Evolutionary conservation across 2,888 invertebrate genomes (phyloP).

Genomic region (Matsumyia berberina): DNA sequence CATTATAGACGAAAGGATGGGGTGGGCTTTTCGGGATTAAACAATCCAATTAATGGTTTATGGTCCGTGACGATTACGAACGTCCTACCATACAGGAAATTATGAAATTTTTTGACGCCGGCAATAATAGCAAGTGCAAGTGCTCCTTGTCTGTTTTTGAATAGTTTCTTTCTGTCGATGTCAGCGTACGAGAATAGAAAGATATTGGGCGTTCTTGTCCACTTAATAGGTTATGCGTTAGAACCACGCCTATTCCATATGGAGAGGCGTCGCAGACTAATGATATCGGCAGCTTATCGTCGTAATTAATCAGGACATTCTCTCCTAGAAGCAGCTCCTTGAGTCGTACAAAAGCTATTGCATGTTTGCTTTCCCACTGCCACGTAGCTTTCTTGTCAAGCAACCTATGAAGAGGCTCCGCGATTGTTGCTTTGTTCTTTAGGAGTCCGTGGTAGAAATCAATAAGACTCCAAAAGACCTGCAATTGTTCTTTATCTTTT

Average conservation of each 20-base stretch:
- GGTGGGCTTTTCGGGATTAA: not conserved
- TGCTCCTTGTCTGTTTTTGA: conserved; percentile 12
- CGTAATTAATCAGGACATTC: conserved; percentile 1
- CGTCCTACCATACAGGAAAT: not conserved
- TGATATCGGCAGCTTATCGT: conserved; percentile 5
- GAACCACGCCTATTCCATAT: not conserved
- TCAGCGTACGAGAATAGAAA: conserved; percentile 4
- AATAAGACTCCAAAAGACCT: not conserved
- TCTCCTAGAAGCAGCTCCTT: not conserved
- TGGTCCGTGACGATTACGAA: not conserved
- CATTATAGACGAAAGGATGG: not conserved
- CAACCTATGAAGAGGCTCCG: conserved; percentile 2
- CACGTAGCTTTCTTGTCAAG: not conserved
- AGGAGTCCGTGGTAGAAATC: not conserved
- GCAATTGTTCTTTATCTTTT: conserved; percentile 6
- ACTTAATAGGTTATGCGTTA: not conserved
- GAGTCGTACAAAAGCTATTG: not conserved
- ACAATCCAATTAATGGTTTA: not conserved
- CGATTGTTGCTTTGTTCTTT: not conserved
- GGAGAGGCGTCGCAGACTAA: not conserved
- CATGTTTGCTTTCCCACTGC: not conserved
- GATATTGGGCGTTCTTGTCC: conserved; percentile 12
- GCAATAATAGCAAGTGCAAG: conserved; percentile 18
- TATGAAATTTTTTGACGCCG: not conserved
- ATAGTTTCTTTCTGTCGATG: conserved; percentile 10